Conservation (phyloP, 2,888 invertebrate species). For the Galeruca laticollis region DNA sequence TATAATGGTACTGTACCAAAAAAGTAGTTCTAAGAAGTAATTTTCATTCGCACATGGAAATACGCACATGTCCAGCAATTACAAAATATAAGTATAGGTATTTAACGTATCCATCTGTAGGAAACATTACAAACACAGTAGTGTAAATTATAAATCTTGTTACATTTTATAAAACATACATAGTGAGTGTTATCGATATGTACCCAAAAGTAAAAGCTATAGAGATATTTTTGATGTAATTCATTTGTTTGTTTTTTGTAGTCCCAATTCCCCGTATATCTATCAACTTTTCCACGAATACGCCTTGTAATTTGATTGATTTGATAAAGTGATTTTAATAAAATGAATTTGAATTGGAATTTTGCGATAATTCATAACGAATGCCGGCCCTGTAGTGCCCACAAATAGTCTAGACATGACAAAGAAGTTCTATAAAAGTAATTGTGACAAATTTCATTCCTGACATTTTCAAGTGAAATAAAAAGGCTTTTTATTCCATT, state of each 20-base stretch:
- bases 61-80: not conserved
- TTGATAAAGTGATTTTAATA: no score
- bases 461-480: slow-evolving; percentile 27
- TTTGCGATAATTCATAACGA: not conserved
- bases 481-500: slow-evolving; percentile 20
- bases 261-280: no score
- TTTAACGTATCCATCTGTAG: not conserved
- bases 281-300: no score
- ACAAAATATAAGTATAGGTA: not conserved
- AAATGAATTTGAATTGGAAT: no score
- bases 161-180: no score
- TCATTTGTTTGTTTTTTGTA: no score
- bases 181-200: no score
- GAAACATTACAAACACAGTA: no score
- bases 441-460: slow-evolving; percentile 31
- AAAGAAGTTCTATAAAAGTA: slow-evolving; percentile 20
- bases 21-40: not conserved
- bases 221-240: no score
- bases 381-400: not conserved
- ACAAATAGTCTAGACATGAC: slow-evolving; percentile 17
- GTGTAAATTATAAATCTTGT: no score
- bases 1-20: slow-evolving; percentile 1
- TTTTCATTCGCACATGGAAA: not conserved
- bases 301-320: no score
- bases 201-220: no score